Evolutionary conservation across 2,113 vertebrate genomes (phyloP).

Genomic region (Sinosuthora webbiana): DNA sequence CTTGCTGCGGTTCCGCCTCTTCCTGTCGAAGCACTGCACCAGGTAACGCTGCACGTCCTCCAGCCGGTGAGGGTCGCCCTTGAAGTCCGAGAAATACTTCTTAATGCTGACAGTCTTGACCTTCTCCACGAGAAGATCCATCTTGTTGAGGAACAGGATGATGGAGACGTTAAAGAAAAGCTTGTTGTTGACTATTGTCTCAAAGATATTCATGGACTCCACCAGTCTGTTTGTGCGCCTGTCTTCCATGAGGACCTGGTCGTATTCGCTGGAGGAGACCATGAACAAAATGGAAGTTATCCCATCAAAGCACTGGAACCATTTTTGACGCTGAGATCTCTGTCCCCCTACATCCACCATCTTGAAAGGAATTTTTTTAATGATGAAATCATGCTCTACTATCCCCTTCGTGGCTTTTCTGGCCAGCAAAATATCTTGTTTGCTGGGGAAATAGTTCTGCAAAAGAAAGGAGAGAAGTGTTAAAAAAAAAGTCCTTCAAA

Average conservation of each 20-base stretch:
- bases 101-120: constrained; percentile 88
- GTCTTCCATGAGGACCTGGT: constrained; percentile 98
- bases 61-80: constrained; percentile 84
- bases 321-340: constrained; percentile 94
- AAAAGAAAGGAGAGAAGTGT: background rate
- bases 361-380: constrained; percentile 98
- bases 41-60: constrained; percentile 91
- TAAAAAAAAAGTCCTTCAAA: background rate
- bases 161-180: constrained; percentile 96
- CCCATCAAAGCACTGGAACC: constrained; percentile 98
- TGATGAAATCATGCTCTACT: constrained; percentile 95
- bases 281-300: constrained; percentile 97
- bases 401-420: constrained; percentile 96
- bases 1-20: constrained; percentile 88
- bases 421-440: constrained; percentile 93
- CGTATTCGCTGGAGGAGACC: constrained; percentile 94
- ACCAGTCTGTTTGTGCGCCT: constrained; percentile 91
- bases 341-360: constrained; percentile 98
- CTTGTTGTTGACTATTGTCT: constrained; percentile 99
- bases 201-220: constrained; percentile 98
- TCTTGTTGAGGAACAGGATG: constrained; percentile 98
- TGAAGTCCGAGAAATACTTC: constrained; percentile 94
- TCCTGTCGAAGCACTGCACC: constrained; percentile 92
- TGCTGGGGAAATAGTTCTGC: constrained; percentile 92
- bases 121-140: constrained; percentile 93